These are phyloP conservation scores for Mya arenaria DNA, from an alignment of 1,140 invertebrate species.

Conservation along the genomic window DNA sequence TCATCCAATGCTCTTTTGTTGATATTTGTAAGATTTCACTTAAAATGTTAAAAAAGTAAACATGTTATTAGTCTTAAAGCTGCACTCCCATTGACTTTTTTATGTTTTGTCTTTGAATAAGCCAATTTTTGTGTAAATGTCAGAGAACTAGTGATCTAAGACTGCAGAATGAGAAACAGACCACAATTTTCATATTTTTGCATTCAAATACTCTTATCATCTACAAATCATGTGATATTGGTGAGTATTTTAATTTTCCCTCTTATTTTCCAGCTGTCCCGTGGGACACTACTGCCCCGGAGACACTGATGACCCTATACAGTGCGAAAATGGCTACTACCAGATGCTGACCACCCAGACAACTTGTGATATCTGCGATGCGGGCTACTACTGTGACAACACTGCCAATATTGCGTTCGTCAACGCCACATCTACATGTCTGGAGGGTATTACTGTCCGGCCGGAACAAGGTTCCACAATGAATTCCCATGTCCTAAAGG, in stretches of 20 bases:
- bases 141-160: constrained; percentile 65
- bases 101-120: no score
- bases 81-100: no score
- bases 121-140: constrained; percentile 66
- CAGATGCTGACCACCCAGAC: constrained; percentile 72
- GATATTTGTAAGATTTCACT: no score
- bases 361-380: constrained; percentile 72
- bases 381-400: constrained; percentile 78
- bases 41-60: no score
- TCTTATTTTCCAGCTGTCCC: constrained; percentile 68
- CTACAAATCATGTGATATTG: neutral
- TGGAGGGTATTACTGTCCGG: constrained; percentile 76
- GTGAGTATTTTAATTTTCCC: neutral
- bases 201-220: no score
- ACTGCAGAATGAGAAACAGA: constrained; percentile 71
- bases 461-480: constrained; percentile 71
- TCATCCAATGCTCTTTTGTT: no score
- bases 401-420: constrained; percentile 72
- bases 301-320: constrained; percentile 63
- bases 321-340: constrained; percentile 77
- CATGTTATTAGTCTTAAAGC: no score
- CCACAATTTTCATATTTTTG: constrained; percentile 78
- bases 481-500: constrained; percentile 77
- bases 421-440: constrained; percentile 75
- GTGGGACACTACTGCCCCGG: constrained; percentile 74